Evolutionary conservation across 2,888 invertebrate species (phyloP), one percentile per base, ranked within the genome.

Genomic region (Syrphus vitripennis): DNA sequence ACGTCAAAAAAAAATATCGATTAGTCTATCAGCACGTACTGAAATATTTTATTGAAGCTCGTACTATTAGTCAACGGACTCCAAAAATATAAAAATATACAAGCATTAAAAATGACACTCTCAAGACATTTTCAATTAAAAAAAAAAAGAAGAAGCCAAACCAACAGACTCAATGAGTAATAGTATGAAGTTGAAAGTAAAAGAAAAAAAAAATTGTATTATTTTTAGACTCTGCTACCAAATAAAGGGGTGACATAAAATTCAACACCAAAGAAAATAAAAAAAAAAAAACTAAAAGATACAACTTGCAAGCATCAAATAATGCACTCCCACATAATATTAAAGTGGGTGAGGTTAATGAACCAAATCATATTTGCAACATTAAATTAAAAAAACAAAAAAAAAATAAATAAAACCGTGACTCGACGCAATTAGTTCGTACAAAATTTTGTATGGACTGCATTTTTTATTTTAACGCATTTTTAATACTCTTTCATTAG

Each of bases 11-110:
- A 55, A 19, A 3, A 10, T 59, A 65, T 63, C 63, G 19, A 65
- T 65, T 19, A 65, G 45, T 65, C 45, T 45, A 29, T 65, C 65
- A 65, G 45, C 65, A 65, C 65, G 45, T 45, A 19, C 29, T 29
- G 14, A 29, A 21, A 31, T 9, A 65, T 45, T 45, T 65, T 29
- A 31, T 45, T 65, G 29, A 45, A 65, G 12, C 45, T 31, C 14
- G 7, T 45, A 45, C 16, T 45, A 19, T 45, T 65, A 29, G 65
- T 65, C 45, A 45, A 65, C 31, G 31, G 3, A 45, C 14, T 45
- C 29, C 65, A 65, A 65, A 65, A 40, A 40, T 24, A 65, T n/a
- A n/a, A n/a, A n/a, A n/a, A 45, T 19, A 65, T 24, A 26, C 26
- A 63, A 42, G 4, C 5, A 42, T 42, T 63, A 45, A 45, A 45